phyloP scores from a whole-genome alignment of 2,113 vertebrate genomes.

The Chionodraco myersi region DNA sequence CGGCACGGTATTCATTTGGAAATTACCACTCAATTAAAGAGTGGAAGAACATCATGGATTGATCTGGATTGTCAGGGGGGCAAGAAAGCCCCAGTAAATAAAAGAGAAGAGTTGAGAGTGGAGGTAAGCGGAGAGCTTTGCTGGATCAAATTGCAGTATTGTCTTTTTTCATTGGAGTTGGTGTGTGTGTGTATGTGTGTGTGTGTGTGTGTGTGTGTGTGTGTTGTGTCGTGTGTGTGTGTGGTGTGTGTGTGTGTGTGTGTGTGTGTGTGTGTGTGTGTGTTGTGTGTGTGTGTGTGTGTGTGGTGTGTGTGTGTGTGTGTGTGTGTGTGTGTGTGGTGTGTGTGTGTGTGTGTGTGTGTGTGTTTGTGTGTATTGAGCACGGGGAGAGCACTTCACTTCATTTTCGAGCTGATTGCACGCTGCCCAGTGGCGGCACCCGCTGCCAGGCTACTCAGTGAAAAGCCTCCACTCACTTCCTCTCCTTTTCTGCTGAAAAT shows the following conservation, averaged over 20 bases:
- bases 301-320: no score
- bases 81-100: constrained; percentile 57
- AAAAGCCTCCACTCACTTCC: constrained; percentile 55
- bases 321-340: no score
- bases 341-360: constrained; percentile 28
- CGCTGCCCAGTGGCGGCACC: constrained; percentile 55
- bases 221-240: no score
- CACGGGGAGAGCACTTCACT: constrained; percentile 54
- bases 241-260: no score
- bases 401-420: constrained; percentile 71
- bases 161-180: constrained; percentile 65
- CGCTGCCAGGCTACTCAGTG: constrained; percentile 53
- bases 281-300: no score
- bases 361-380: constrained; percentile 37
- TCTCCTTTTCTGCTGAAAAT: constrained; percentile 49
- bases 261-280: no score
- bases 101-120: constrained; percentile 58
- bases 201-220: no score
- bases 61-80: constrained; percentile 60
- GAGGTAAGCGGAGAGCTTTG: constrained; percentile 67
- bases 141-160: constrained; percentile 73
- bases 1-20: constrained; percentile 75
- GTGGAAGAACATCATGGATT: constrained; percentile 73
- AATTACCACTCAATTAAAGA: constrained; percentile 82
- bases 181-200: no score